A percentile compares a stretch with the other conserved stretches of the same genome.
Conservation (phyloP, 2,888 invertebrate genomes). For the Capitulum mitella region DNA sequence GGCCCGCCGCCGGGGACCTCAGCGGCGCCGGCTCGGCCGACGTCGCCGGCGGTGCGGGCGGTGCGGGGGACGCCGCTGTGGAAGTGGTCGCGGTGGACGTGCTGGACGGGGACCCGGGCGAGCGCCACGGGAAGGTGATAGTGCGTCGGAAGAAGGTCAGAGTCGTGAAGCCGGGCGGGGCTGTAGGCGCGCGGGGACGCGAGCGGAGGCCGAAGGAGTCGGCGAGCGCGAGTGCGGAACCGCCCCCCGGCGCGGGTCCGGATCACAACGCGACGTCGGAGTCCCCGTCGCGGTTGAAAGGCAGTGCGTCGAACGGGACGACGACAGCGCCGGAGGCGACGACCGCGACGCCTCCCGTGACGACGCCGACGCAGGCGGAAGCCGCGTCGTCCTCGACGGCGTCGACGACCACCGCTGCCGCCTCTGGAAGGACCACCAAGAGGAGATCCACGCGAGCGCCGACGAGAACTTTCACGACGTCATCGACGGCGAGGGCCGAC, state of each 20-base stretch:
- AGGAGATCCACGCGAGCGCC: too few relatives aligned
- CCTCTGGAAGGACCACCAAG: too few relatives aligned
- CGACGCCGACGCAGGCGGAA: too few relatives aligned
- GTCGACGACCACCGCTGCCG: too few relatives aligned
- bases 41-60: background rate
- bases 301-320: background rate
- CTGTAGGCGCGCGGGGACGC: background rate
- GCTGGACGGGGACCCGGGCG: too few relatives aligned
- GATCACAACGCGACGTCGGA: too few relatives aligned
- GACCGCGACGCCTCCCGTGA: too few relatives aligned
- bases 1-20: background rate
- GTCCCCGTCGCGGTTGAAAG: background rate
- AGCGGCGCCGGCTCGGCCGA: background rate
- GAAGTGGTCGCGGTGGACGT: background rate
- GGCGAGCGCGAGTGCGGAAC: background rate
- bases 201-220: background rate
- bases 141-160: slow-evolving; percentile 16
- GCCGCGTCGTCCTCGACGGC: too few relatives aligned
- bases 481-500: too few relatives aligned
- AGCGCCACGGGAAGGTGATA: background rate
- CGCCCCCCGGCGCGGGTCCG: too few relatives aligned
- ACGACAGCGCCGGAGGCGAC: background rate
- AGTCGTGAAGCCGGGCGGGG: background rate
- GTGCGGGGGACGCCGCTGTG: background rate
- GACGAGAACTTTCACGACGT: too few relatives aligned